Base-by-base conservation (phyloP, 2,113 vertebrate genomes). In the Cavia aperea region DNA sequence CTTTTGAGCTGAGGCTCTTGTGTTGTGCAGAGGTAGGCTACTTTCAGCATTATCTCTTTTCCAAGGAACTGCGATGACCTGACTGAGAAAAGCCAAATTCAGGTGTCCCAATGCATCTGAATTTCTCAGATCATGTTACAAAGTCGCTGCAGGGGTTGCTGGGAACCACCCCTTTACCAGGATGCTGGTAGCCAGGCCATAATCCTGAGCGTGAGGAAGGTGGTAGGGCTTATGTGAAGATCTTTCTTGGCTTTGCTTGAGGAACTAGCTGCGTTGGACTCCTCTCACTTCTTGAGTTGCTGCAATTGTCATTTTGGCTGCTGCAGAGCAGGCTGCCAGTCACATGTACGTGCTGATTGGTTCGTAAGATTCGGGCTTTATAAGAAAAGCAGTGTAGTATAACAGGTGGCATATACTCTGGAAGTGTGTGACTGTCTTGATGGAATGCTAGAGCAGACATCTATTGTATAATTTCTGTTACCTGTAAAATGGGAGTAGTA, bases 21-120 rank as follows among this genome's bases (percentile, higher is more conserved):
- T 81, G 21, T 78, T 7, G 49, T 65, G 65, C 54, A 82, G 73
- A 36, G 43, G 75, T 43, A 51, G 78, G 29, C 23, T 24, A 26
- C 60, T 86, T 89, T 68, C 54, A 68, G 3, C 78, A 31, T 93
- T 51, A 56, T 43, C 43, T 90, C 83, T 78, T 93, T 82, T 56
- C 87, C 24, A 54, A 4, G 63, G 72, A 24, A 56, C 15, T 90
- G 43, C 46, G 58, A 63, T 92, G 75, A 87, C 87, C 70, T 88
- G 66, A 77, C 26, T 88, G 58, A 93, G 62, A 91, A 93, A 91
- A 91, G 60, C 39, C 54, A 93, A 86, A 89, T 66, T 49, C 66
- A 51, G 23, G 39, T 91, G 62, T 19, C 23, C 46, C 89, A 29
- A 29, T 89, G 91, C 77, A 54, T 79, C 85, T 78, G n/a, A 78